These are phyloP conservation scores for Isurus oxyrinchus DNA, from an alignment of 2,113 vertebrate species.

Conservation along the genomic window DNA sequence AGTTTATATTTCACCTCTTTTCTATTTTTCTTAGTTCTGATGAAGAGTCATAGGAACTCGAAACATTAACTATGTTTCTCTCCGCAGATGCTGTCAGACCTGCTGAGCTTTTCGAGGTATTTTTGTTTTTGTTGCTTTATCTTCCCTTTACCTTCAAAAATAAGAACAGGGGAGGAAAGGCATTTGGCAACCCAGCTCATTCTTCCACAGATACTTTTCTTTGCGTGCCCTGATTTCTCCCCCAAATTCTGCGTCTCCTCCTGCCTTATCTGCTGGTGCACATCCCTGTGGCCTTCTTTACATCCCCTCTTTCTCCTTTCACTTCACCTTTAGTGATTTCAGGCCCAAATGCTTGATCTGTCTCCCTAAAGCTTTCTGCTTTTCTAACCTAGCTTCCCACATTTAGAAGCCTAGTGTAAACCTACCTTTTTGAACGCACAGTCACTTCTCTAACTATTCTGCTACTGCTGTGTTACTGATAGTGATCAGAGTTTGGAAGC, in stretches of 20 bases:
- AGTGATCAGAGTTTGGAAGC: neutral
- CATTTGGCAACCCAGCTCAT: neutral
- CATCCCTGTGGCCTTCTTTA: neutral
- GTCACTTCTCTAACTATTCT: neutral
- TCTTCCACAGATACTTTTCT: neutral
- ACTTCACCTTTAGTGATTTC: neutral
- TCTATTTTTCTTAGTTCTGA: too few relatives aligned
- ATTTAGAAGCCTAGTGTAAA: neutral
- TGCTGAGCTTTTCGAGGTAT: too few relatives aligned
- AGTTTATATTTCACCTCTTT: too few relatives aligned
- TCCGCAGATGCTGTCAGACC: too few relatives aligned
- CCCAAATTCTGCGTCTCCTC: neutral
- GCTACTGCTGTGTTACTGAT: neutral
- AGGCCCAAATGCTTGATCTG: neutral
- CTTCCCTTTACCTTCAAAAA: neutral
- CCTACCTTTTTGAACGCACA: neutral
- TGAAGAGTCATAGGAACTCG: too few relatives aligned
- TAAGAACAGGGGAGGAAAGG: neutral
- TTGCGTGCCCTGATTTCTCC: neutral
- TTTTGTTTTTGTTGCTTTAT: too few relatives aligned
- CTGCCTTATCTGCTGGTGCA: neutral
- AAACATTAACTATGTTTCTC: too few relatives aligned
- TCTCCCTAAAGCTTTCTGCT: neutral
- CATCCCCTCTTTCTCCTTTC: neutral
- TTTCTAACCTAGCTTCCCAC: neutral